Evolutionary conservation across 2,113 vertebrate species (phyloP).

Genomic region (Hydropotes inermis): DNA sequence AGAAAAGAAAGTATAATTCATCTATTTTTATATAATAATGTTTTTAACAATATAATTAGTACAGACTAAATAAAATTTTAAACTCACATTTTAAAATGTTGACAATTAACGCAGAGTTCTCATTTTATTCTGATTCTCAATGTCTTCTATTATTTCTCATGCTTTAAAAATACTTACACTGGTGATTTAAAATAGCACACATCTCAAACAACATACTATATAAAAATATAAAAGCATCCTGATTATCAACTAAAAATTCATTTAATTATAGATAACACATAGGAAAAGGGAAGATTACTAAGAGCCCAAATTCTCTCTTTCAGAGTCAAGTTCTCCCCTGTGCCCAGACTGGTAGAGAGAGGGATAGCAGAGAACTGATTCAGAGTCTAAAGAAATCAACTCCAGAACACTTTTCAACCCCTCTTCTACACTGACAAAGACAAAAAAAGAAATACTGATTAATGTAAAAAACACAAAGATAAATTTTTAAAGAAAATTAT

Average conservation of each 20-base stretch:
- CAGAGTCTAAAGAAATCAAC: not conserved
- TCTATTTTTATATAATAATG: not conserved
- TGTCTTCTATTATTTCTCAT: not conserved
- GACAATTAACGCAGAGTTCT: not conserved
- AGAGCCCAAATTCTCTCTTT: not conserved
- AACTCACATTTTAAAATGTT: constrained; percentile 25
- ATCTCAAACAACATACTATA: not conserved
- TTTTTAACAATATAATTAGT: not conserved
- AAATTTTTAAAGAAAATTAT: not conserved
- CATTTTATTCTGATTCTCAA: not conserved
- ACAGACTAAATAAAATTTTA: not conserved
- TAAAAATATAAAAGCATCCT: not conserved
- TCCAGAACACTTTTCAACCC: not conserved
- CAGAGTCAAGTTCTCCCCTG: not conserved
- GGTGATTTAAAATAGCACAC: not conserved
- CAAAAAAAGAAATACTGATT: not conserved
- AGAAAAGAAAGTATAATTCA: constrained; percentile 37
- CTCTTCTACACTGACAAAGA: not conserved
- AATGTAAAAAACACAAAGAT: not conserved
- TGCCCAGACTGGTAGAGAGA: not conserved
- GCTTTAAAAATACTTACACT: not conserved
- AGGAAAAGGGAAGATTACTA: not conserved
- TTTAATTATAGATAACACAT: not conserved
- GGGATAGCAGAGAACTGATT: not conserved
- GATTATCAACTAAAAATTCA: not conserved